These are phyloP conservation scores for Eudorcas thomsonii DNA, from an alignment of 2,113 vertebrate species.

Conservation along the genomic window DNA sequence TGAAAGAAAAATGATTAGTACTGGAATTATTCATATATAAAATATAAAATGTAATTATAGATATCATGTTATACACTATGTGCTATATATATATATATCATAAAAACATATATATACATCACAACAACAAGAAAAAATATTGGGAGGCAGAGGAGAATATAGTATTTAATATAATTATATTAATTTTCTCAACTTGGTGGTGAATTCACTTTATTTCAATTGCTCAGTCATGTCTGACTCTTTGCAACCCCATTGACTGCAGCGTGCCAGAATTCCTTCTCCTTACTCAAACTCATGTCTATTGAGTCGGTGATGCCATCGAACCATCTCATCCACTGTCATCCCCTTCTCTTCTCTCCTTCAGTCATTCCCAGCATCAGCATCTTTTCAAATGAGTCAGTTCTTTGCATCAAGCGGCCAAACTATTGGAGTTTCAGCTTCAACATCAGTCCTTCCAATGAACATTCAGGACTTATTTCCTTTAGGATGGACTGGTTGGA, in stretches of 20 bases:
- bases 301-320: not conserved
- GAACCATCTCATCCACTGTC: not conserved
- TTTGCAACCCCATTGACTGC: not conserved
- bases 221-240: fast-evolving
- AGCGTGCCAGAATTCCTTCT: not conserved
- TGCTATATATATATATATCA: not conserved
- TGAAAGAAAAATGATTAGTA: not conserved
- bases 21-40: not conserved
- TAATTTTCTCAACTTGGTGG: not conserved
- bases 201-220: not conserved
- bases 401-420: not conserved
- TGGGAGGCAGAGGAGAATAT: not conserved
- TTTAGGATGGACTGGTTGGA: not conserved
- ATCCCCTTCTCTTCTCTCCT: not conserved
- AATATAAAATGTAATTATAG: not conserved
- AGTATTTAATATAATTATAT: not conserved
- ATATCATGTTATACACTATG: not conserved
- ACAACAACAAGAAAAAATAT: not conserved
- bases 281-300: not conserved
- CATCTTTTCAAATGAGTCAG: not conserved
- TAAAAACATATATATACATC: too few relatives aligned
- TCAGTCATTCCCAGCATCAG: not conserved
- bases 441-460: not conserved
- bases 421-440: not conserved
- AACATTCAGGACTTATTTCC: not conserved